Evolutionary conservation across 1,140 invertebrate genomes (phyloP).

Genomic region (Formica selysi): DNA sequence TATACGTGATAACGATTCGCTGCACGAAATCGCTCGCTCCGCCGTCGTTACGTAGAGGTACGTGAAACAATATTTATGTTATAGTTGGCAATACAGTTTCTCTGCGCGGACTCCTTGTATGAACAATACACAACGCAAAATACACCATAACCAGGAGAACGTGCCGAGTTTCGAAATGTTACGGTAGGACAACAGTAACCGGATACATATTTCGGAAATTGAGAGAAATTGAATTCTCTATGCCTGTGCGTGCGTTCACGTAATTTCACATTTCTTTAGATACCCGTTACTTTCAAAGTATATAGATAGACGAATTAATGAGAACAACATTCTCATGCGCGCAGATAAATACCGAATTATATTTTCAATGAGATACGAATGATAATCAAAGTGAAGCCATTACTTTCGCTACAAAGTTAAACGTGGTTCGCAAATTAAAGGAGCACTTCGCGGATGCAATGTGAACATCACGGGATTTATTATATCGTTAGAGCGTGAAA

Average conservation of each 20-base stretch:
- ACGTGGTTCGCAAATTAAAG: conserved; percentile 58
- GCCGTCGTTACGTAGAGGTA: conserved; percentile 31
- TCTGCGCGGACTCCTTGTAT: conserved; percentile 41
- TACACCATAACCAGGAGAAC: conserved; percentile 40
- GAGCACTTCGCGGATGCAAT: conserved; percentile 57
- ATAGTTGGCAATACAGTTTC: conserved; percentile 38
- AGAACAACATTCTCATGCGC: conserved; percentile 2
- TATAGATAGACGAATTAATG: conserved; percentile 15
- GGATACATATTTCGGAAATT: conserved; percentile 54
- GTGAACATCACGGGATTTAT: conserved; percentile 64
- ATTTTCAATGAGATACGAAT: conserved; percentile 46
- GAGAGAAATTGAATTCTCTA: conserved; percentile 40
- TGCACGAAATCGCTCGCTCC: conserved; percentile 30
- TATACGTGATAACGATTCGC: conserved; percentile 28
- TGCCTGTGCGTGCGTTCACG: not conserved
- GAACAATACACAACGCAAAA: conserved; percentile 50
- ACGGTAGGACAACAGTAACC: conserved; percentile 38
- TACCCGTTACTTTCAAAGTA: not conserved
- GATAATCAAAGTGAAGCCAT: conserved; percentile 51
- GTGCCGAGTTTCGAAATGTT: conserved; percentile 59
- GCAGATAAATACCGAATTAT: conserved; percentile 44
- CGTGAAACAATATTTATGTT: conserved; percentile 58
- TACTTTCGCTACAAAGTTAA: conserved; percentile 58
- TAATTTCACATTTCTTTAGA: conserved; percentile 44
- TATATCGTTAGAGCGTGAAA: conserved; percentile 66